A percentile compares a stretch with the other conserved stretches of the same genome.
Conservation (phyloP, 2,113 vertebrate genomes). For the Ploceus nigricollis region DNA sequence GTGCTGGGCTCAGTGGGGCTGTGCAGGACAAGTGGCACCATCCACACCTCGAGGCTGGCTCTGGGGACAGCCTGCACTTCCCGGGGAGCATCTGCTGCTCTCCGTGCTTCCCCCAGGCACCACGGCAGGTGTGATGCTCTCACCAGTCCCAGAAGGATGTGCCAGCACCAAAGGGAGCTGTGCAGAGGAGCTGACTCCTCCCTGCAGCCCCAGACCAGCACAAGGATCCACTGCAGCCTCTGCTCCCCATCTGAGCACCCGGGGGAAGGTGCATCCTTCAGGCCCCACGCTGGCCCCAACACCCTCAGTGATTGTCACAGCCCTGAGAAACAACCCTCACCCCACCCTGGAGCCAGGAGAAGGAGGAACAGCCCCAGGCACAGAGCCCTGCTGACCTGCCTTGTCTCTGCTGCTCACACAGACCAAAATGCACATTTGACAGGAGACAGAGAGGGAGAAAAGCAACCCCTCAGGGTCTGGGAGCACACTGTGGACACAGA, state of each 20-base stretch:
- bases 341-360: neutral
- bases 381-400: neutral
- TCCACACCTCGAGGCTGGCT: rapidly evolving
- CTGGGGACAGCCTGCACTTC: neutral
- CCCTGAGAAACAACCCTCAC: neutral
- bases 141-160: rapidly evolving
- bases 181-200: neutral
- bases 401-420: rapidly evolving
- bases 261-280: neutral
- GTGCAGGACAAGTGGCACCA: neutral
- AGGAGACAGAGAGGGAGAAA: neutral
- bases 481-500: neutral
- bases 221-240: rapidly evolving
- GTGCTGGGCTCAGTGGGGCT: neutral
- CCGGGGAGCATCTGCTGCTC: rapidly evolving
- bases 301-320: neutral
- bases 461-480: neutral
- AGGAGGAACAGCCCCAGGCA: neutral
- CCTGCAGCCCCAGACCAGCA: neutral
- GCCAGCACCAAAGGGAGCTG: neutral
- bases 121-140: rapidly evolving
- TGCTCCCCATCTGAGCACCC: neutral
- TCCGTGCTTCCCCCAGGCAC: neutral
- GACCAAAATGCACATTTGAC: neutral
- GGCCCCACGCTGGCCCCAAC: rapidly evolving